Base-by-base conservation (phyloP, 1,140 invertebrate genomes). In the Brachionus calyciflorus region DNA sequence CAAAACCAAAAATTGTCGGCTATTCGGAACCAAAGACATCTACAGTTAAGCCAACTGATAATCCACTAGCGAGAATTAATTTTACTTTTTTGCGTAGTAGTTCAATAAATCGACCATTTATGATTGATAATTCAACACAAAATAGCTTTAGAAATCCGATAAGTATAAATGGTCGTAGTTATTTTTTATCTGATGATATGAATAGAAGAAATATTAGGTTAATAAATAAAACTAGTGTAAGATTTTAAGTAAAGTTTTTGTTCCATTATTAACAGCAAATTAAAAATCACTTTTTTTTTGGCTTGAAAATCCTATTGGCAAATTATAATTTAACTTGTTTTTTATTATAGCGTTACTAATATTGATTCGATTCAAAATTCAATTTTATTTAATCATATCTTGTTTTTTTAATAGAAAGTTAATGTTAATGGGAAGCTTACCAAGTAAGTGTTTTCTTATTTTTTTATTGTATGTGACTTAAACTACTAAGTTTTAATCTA, bases 381-480 rank as follows among this genome's bases (percentile, higher is more conserved):
- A 37, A 5, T 37, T 37, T 3, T 5, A 37, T 3, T 60, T 33
- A 60, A 33, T 5, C 17, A 33, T 7, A 19, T 17, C 37, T 60
- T 33, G 19, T 60, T 60, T 60, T 60, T 60, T 37, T 26, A 60
- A 60, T 60, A 60, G 55, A 60, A 60, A 60, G 55, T 60, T 60
- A 33, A 28, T 26, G 30, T 60, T 60, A 30, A 60, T 60, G 55
- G 55, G 30, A 60, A 60, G 30, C 55, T 60, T 60, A 37, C 55
- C 26, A 60, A 60, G 55, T 60, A 37, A 37, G 33, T n/a, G n/a
- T n/a, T n/a, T n/a, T n/a, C n/a, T n/a, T n/a, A n/a, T n/a, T n/a
- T n/a, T n/a, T n/a, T n/a, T n/a, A n/a, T n/a, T n/a, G n/a, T n/a
- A n/a, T n/a, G n/a, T n/a, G n/a, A n/a, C n/a, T n/a, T n/a, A n/a